phyloP scores from a whole-genome alignment of 2,113 vertebrate genomes.

The Neoarius graeffei region DNA sequence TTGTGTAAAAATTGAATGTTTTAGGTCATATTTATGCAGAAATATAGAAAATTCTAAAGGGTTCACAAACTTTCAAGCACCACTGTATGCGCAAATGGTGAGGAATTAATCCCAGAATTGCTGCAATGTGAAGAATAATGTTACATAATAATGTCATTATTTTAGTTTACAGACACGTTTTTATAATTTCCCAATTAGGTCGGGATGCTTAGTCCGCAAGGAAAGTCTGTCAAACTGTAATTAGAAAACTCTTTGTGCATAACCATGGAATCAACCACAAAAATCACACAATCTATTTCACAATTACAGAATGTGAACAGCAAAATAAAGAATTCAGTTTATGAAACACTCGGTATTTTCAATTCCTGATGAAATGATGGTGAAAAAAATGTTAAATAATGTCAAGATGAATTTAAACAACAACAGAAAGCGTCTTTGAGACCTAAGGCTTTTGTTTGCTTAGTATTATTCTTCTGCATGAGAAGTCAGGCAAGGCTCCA shows the following conservation, averaged over 20 bases:
- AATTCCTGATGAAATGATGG: neutral
- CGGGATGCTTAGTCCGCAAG: neutral
- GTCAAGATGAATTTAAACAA: neutral
- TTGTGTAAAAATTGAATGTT: too few species aligned
- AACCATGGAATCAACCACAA: slow-evolving; percentile 45
- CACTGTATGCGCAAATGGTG: neutral
- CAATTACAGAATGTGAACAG: neutral
- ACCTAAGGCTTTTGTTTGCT: neutral
- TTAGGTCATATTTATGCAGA: too few species aligned
- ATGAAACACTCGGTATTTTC: neutral
- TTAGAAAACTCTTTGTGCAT: slow-evolving; percentile 56
- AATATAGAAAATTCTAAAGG: too few species aligned
- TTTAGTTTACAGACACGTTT: slow-evolving; percentile 9
- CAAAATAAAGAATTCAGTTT: neutral
- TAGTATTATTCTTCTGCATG: neutral
- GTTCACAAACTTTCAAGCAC: too few species aligned
- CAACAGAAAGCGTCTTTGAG: neutral
- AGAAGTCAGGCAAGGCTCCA: neutral
- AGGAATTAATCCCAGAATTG: neutral
- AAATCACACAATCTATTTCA: slow-evolving; percentile 23
- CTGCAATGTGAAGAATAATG: neutral
- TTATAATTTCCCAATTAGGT: slow-evolving; percentile 63
- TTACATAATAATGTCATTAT: slow-evolving; percentile 25
- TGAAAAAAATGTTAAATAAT: slow-evolving; percentile 8
- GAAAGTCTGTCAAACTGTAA: neutral